A percentile compares a stretch with the other conserved stretches of the same genome.
Conservation (phyloP, 2,888 invertebrate species). For the Piscicola geometra region DNA sequence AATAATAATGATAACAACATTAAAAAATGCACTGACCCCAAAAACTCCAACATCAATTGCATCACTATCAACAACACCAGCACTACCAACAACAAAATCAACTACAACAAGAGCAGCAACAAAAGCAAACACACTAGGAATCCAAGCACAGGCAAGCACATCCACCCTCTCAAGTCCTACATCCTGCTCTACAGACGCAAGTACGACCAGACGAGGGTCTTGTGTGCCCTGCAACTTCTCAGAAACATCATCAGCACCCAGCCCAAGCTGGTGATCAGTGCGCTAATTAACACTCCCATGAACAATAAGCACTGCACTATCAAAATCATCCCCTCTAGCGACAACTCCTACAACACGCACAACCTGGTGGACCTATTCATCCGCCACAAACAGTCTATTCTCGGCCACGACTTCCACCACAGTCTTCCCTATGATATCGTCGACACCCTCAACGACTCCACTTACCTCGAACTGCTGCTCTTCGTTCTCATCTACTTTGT, state of each 20-base stretch:
- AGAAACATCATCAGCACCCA: conserved; percentile 69
- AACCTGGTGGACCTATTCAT: conserved; percentile 65
- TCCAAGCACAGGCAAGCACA: conserved; percentile 41
- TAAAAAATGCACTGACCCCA: conserved; percentile 43
- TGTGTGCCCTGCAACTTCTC: conserved; percentile 72
- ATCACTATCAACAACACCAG: no score
- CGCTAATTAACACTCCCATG: conserved; percentile 70
- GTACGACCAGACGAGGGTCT: conserved; percentile 69
- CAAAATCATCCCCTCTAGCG: conserved; percentile 40
- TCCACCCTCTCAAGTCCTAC: conserved; percentile 73
- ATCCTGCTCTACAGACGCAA: conserved; percentile 75
- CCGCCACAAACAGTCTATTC: conserved; percentile 73
- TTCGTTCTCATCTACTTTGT: conserved; percentile 73
- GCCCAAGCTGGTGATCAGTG: conserved; percentile 69
- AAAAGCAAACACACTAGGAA: not conserved
- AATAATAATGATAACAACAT: conserved; percentile 47
- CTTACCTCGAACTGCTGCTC: conserved; percentile 58
- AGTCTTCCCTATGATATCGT: conserved; percentile 62
- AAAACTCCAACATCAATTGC: not conserved
- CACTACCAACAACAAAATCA: not conserved
- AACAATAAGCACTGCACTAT: conserved; percentile 56
- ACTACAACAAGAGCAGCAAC: no score
- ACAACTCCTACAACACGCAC: conserved; percentile 42
- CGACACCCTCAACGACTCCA: conserved; percentile 60
- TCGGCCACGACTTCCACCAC: conserved; percentile 62